A percentile compares a stretch with the other conserved stretches of the same genome.
These are phyloP conservation scores for Drosophila chauvacae DNA, from an alignment of 1,140 invertebrate genomes.

Conservation along the genomic window DNA sequence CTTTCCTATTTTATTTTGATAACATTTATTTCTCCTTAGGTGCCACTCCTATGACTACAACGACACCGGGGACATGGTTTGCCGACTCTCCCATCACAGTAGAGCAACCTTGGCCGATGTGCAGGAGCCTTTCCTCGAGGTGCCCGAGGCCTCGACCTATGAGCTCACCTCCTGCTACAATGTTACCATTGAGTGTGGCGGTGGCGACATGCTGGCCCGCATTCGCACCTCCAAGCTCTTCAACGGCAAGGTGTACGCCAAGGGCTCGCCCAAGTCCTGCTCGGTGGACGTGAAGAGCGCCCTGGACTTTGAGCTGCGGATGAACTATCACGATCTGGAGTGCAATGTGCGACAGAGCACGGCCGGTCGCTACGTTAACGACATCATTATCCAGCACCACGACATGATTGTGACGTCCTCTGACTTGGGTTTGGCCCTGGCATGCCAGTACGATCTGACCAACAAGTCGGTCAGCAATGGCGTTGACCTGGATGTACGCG, in stretches of 20 bases:
- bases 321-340: slow-evolving; percentile 96
- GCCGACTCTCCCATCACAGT: slow-evolving; percentile 95
- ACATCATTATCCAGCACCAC: slow-evolving; percentile 97
- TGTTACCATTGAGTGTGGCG: slow-evolving; percentile 95
- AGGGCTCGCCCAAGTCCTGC: slow-evolving; percentile 95
- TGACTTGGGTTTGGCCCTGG: slow-evolving; percentile 95
- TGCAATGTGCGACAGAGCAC: slow-evolving; percentile 95
- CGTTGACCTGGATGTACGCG: slow-evolving; percentile 94
- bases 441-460: slow-evolving; percentile 96
- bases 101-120: slow-evolving; percentile 94
- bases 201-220: slow-evolving; percentile 95
- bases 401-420: slow-evolving; percentile 97
- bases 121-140: slow-evolving; percentile 95
- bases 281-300: slow-evolving; percentile 93
- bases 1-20: neutral
- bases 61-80: slow-evolving; percentile 96
- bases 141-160: slow-evolving; percentile 95
- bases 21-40: slow-evolving; percentile 72
- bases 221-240: slow-evolving; percentile 96
- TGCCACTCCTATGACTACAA: slow-evolving; percentile 97
- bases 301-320: slow-evolving; percentile 93
- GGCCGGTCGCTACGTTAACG: slow-evolving; percentile 93
- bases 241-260: slow-evolving; percentile 97
- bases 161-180: slow-evolving; percentile 97
- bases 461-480: slow-evolving; percentile 97